phyloP scores from a whole-genome alignment of 2,797 vertebrate species.

The Philypnodon macrostomus region DNA sequence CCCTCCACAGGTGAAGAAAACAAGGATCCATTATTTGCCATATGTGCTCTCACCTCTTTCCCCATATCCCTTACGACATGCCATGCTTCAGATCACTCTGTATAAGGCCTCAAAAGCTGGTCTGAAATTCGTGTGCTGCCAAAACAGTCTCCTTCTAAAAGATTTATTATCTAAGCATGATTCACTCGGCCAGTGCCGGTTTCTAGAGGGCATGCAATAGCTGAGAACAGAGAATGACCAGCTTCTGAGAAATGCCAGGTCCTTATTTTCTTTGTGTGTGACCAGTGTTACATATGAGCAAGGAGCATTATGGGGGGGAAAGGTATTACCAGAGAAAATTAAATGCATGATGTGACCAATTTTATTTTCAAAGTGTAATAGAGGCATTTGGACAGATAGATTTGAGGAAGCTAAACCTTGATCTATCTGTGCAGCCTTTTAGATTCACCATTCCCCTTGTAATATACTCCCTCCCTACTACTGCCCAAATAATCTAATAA shows the following conservation, averaged over 20 bases:
- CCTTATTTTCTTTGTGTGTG: slow-evolving; percentile 31
- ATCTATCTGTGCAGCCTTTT: too few species aligned
- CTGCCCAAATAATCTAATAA: too few species aligned
- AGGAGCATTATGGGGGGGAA: slow-evolving; percentile 18
- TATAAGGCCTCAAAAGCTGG: slow-evolving; percentile 27
- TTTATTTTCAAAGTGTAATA: too few species aligned
- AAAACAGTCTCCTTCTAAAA: slow-evolving; percentile 1
- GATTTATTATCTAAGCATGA: slow-evolving; percentile 20
- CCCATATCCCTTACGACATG: slow-evolving; percentile 33
- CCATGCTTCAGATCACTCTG: slow-evolving; percentile 39
- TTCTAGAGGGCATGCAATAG: background rate
- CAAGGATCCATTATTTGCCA: slow-evolving; percentile 42
- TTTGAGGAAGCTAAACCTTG: too few species aligned
- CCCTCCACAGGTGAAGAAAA: slow-evolving; percentile 58
- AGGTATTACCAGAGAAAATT: slow-evolving; percentile 19
- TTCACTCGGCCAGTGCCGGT: slow-evolving; percentile 16
- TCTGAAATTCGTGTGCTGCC: slow-evolving; percentile 26
- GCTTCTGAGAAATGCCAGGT: slow-evolving; percentile 29
- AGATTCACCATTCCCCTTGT: too few species aligned
- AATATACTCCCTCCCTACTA: too few species aligned
- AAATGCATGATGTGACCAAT: too few species aligned
- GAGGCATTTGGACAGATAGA: too few species aligned
- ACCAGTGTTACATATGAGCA: slow-evolving; percentile 23
- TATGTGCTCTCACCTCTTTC: slow-evolving; percentile 39
- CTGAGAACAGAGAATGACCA: slow-evolving; percentile 12